Evolutionary conservation across 2,888 invertebrate species (phyloP), one percentile per base, ranked within the genome.

Genomic region (Callyntrura sp.): DNA sequence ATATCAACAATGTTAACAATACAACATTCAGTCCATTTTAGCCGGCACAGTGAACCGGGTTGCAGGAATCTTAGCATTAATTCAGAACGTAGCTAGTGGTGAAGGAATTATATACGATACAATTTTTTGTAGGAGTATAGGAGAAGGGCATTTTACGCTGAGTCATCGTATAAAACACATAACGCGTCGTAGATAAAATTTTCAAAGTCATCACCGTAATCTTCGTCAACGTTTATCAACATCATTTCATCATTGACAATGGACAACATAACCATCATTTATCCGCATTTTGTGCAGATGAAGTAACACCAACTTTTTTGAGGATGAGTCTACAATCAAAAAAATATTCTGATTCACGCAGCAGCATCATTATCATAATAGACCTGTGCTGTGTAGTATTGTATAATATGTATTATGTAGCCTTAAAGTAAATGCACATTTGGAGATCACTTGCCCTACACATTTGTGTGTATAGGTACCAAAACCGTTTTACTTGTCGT

Each of bases 121-220:
- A 23, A 14, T 68, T 43, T 76, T 45, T 12, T 1, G 51, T 51
- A 8, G 51, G n/a, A n/a, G n/a, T n/a, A n/a, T 51, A 8, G n/a
- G 9, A 35, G 20, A 70, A 20, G 45, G 51, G 4, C 78, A 55
- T 78, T 76, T 76, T 48, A 20, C 17, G 55, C 78, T 78, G 78
- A 78, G 25, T 78, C 78, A 78, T 55, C 55, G 12, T 55, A 55
- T 20, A 5, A 73, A n/a, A 62, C 23, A 62, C 23, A 78, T 55
- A 25, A 23, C 78, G 6, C 55, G 11, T 73, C 48, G n/a, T 14
- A 55, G 28, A 17, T 20, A 73, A 45, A 73, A 5, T 78, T 78
- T 14, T 78, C 6, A 51, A 55, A 51, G 78, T 78, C 78, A 55
- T 78, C 78, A 55, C 28, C n/a, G 23, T 55, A 78, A 48, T 48